A percentile compares a stretch with the other conserved stretches of the same genome.
Conservation (phyloP, 2,113 vertebrate species). For the Nerophis ophidion region DNA sequence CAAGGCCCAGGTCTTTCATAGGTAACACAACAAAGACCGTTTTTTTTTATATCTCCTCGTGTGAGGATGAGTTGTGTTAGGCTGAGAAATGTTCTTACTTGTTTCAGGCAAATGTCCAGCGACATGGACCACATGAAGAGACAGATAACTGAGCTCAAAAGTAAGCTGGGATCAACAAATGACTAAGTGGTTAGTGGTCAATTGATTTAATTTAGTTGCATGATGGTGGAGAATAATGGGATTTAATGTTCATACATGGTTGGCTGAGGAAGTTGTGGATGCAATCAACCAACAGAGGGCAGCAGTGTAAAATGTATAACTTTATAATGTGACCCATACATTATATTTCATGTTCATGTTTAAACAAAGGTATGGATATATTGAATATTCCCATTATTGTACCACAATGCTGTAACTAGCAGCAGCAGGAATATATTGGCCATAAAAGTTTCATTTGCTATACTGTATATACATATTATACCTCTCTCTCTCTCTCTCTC, state of each 20-base stretch:
- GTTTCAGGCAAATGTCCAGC: constrained; percentile 39
- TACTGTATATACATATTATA: too few relatives aligned
- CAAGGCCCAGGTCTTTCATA: constrained; percentile 53
- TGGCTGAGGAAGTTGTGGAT: constrained; percentile 15
- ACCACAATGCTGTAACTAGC: too few relatives aligned
- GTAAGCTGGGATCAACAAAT: constrained; percentile 30
- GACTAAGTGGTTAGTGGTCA: constrained; percentile 10
- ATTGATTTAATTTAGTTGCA: neutral
- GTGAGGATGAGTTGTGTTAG: neutral
- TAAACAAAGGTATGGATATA: too few relatives aligned
- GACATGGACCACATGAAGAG: constrained; percentile 58
- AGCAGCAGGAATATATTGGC: too few relatives aligned
- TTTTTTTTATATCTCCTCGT: neutral
- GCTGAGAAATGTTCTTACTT: neutral
- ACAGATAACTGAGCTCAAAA: constrained; percentile 50
- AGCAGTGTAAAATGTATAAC: constrained; percentile 26
- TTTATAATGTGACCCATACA: neutral
- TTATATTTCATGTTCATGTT: neutral
- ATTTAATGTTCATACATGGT: neutral
- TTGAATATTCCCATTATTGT: too few relatives aligned
- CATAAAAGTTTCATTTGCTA: too few relatives aligned
- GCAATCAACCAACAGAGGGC: constrained; percentile 39
- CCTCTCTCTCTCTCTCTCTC: too few relatives aligned
- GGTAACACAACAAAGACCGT: constrained; percentile 16
- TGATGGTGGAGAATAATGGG: neutral